Evolutionary conservation across 2,888 invertebrate genomes (phyloP), one percentile per base, ranked within the genome.

Genomic region (Cylloceria caligata): DNA sequence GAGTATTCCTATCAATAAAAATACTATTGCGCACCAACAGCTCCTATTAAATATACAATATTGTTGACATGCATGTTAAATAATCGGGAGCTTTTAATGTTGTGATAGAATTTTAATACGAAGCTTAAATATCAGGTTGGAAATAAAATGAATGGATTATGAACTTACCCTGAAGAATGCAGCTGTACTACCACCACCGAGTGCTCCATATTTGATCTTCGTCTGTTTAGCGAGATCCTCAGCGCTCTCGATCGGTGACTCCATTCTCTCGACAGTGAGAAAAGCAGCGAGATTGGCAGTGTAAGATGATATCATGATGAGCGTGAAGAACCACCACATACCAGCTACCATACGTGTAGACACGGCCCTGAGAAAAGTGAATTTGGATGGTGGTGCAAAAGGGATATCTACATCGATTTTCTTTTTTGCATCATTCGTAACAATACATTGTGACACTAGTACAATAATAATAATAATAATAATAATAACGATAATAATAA

Each of bases 261-360:
- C 97, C 96, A 97, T 97, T 42, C 97, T 95, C 45, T 97, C 97
- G 89, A 97, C 97, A 0, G 98, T 98, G 4, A 98, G 94, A 91
- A 98, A 98, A 27, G 98, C 98, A 9, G 98, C 98, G 88, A 99
- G 94, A 92, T 98, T 98, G 55, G 98, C 98, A 1, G 98, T 99
- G 93, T 99, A 98, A 0, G 98, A 98, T 5, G 98, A 97, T 27
- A 97, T 96, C 94, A 98, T 96, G 91, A 98, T 98, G 72, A 98
- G 94, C 0, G 97, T 97, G 92, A 98, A 98, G 93, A 98, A 98
- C 97, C 98, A 98, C 98, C 97, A 97, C 95, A 97, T 96, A 5
- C 97, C 97, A 0, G 97, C 96, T 0, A 97, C 96, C 94, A 98
- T 96, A 62, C 98, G 94, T 0, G 98, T 98, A 0, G 98, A 98